Base-by-base conservation (phyloP, 2,113 vertebrate species). In the Malurus elegans region DNA sequence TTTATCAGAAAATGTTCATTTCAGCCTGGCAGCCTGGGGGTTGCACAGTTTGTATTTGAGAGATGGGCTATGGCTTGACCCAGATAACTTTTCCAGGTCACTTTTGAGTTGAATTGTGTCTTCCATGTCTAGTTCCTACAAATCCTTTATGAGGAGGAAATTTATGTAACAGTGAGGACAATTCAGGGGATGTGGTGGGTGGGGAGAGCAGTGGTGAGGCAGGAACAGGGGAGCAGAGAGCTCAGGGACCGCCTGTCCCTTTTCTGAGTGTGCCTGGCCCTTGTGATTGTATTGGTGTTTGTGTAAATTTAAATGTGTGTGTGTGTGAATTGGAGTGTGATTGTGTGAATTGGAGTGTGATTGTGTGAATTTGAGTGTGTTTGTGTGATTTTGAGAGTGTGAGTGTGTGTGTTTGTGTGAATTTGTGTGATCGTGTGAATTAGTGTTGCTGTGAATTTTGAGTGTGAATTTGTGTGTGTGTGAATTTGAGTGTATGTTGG, bases 241-340 rank as follows among this genome's bases (percentile, higher is more conserved):
- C 66, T 72, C 58, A 3, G 76, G 9, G 47, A 40, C 1, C 45
- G 9, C 28, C 76, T 15, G 18, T 21, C 18, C 9, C 42, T 42
- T 26, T 6, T 4, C n/a, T 24, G 8, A 16, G 4, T 1, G 1
- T 4, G 40, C 56, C 28, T 2, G 34, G 42, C 10, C 7, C 1
- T 4, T 15, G 60, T 9, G 70, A 1, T 5, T 6, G 9, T 6
- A 56, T 18, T 0, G n/a, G n/a, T 8, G 20, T 70, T 29, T 16
- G 13, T 38, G 29, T 54, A 29, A 31, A 31, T 31, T 31, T 12
- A 10, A 11, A 4, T 5, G 51, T 14, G 60, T 8, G 14, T 29
- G 32, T 16, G 3, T 17, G 7, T 4, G 12, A 26, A 36, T 50
- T 28, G 10, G 24, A 5, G 5, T 12, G 40, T 42, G 40, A 14